Evolutionary conservation across 2,888 invertebrate genomes (phyloP).

Genomic region (Galerucella nymphaeae): DNA sequence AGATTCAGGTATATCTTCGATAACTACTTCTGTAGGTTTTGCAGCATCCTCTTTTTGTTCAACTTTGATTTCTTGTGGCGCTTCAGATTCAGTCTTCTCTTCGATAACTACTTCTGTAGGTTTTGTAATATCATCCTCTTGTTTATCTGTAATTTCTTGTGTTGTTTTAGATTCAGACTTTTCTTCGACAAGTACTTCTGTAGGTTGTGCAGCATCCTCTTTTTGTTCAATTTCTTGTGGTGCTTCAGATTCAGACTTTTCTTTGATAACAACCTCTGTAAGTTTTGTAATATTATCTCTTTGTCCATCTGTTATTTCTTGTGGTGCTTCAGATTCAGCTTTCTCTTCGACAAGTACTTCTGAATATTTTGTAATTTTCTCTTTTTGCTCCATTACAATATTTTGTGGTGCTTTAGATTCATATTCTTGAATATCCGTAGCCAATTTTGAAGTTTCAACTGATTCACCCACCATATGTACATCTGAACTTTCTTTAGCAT

Average conservation of each 20-base stretch:
- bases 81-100: neutral
- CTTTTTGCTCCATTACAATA: neutral
- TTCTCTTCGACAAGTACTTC: neutral
- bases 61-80: neutral
- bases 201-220: neutral
- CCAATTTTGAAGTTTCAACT: neutral
- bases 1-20: neutral
- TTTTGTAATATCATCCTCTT: no score
- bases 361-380: neutral
- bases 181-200: neutral
- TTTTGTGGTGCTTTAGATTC: neutral
- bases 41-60: neutral
- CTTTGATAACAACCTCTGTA: constrained; percentile 16
- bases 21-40: constrained; percentile 15
- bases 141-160: constrained; percentile 12
- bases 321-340: neutral
- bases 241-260: neutral
- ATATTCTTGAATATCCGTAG: neutral
- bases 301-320: neutral
- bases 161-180: neutral
- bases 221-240: neutral
- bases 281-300: neutral
- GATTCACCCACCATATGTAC: neutral
- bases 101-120: neutral
- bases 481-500: neutral